These are phyloP conservation scores for Propithecus deckenii DNA, from an alignment of 2,797 vertebrate species.

Conservation along the genomic window DNA sequence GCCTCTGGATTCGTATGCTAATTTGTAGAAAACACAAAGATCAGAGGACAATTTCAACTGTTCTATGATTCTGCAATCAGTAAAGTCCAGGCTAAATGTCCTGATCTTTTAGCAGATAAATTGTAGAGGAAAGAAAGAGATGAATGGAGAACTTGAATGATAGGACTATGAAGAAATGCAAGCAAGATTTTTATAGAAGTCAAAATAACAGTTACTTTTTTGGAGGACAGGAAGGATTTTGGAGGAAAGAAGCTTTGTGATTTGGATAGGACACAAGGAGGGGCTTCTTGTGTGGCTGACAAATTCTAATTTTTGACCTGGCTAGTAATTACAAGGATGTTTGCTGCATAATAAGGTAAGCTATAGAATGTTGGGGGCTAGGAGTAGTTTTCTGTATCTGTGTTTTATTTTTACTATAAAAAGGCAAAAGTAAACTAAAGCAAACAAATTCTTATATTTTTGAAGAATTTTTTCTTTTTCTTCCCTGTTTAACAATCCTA, in stretches of 20 bases:
- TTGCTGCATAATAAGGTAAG: not conserved
- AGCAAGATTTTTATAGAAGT: not conserved
- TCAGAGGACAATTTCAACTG: not conserved
- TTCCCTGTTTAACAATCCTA: not conserved
- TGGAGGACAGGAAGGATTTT: not conserved
- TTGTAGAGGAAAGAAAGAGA: not conserved
- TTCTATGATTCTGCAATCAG: not conserved
- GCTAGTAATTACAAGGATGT: not conserved
- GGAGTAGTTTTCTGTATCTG: not conserved
- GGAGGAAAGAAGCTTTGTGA: not conserved
- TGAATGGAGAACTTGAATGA: not conserved
- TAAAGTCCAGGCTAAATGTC: not conserved
- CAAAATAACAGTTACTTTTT: not conserved
- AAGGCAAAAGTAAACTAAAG: not conserved
- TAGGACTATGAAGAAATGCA: not conserved
- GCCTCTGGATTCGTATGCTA: not conserved
- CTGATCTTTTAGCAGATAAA: not conserved
- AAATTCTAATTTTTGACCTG: not conserved
- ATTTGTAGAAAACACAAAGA: not conserved
- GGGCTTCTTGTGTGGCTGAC: not conserved
- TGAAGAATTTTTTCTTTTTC: not conserved
- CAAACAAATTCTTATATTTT: not conserved
- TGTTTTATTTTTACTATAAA: not conserved
- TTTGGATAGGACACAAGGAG: not conserved
- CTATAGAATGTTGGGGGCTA: not conserved